These are phyloP conservation scores for Reinhardtius hippoglossoides DNA, from an alignment of 2,113 vertebrate genomes.

Conservation along the genomic window DNA sequence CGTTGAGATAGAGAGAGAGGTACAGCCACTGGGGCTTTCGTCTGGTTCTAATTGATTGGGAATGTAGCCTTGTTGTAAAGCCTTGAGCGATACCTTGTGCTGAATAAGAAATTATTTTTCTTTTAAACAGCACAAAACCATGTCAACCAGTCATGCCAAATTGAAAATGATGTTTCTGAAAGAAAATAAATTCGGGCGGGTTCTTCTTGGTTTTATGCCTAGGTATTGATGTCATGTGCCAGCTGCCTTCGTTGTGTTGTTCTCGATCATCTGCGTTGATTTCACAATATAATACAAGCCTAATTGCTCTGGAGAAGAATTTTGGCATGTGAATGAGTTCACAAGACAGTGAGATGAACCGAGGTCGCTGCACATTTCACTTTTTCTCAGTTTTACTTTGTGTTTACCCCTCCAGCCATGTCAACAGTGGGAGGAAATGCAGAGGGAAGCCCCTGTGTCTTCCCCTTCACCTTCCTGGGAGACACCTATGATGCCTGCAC, in stretches of 20 bases:
- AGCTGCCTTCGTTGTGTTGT: slow-evolving; percentile 47
- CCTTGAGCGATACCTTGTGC: slow-evolving; percentile 38
- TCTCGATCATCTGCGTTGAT: slow-evolving; percentile 36
- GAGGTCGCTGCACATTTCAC: background rate
- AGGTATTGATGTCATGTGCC: slow-evolving; percentile 60
- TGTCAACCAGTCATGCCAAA: slow-evolving; percentile 51
- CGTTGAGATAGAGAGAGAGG: slow-evolving; percentile 8
- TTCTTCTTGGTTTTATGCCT: slow-evolving; percentile 51
- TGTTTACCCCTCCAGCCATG: slow-evolving; percentile 84
- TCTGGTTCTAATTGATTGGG: slow-evolving; percentile 69
- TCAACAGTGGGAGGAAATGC: slow-evolving; percentile 95
- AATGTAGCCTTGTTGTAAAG: slow-evolving; percentile 51
- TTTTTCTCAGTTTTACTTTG: slow-evolving; percentile 1
- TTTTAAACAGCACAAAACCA: slow-evolving; percentile 21
- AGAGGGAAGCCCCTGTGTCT: slow-evolving; percentile 91
- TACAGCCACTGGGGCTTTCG: slow-evolving; percentile 45
- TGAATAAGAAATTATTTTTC: slow-evolving; percentile 41
- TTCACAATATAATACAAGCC: slow-evolving; percentile 33
- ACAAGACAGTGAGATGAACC: slow-evolving; percentile 1
- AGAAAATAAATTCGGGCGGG: slow-evolving; percentile 47
- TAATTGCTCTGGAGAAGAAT: slow-evolving; percentile 6
- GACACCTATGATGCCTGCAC: slow-evolving; percentile 92
- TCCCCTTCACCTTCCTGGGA: slow-evolving; percentile 94
- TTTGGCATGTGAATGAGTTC: slow-evolving; percentile 24
- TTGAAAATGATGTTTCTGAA: slow-evolving; percentile 56